Evolutionary conservation across 2,888 invertebrate genomes (phyloP), one percentile per base, ranked within the genome.

Genomic region (Callinectes sapidus): DNA sequence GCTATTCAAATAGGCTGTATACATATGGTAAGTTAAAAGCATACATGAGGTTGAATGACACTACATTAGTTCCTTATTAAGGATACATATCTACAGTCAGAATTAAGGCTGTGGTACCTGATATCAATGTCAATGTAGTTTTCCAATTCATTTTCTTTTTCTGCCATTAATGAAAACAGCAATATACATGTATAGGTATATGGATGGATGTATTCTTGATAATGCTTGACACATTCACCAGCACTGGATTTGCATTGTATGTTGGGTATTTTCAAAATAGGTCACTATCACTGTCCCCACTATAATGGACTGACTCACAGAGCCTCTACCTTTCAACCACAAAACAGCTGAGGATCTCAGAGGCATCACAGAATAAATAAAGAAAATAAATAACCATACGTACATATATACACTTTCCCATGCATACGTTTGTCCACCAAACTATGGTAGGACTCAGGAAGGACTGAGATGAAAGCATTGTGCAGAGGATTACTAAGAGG

Each of bases 141-240:
- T 81, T 35, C 81, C 81, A 81, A 81, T 81, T 81, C 81, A 81
- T n/a, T 81, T 81, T 32, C 35, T 81, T 81, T 77, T 28, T 71
- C n/a, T 71, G 71, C 71, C 28, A 71, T 71, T 28, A 71, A 28
- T 28, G n/a, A 71, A 71, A 71, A 71, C 28, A 77, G 71, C 71
- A 81, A 35, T 81, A 81, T 81, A 81, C 35, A 35, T 81, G 32
- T 90, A 28, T 28, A 88, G 55, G 32, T 55, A 28, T 88, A 55
- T 88, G 61, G 55, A 88, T 88, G 55, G 55, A 88, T 88, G 35
- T 55, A 81, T 90, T 85, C 85, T 28, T 55, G 85, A 81, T 81
- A 81, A 81, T 81, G 81, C 81, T 81, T 81, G 81, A 81, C 35
- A 81, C 32, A 32, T n/a, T 81, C 35, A 81, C 32, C 16, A 18